Evolutionary conservation across 2,113 vertebrate genomes (phyloP), one percentile per base, ranked within the genome.

Genomic region (Nymphicus hollandicus): DNA sequence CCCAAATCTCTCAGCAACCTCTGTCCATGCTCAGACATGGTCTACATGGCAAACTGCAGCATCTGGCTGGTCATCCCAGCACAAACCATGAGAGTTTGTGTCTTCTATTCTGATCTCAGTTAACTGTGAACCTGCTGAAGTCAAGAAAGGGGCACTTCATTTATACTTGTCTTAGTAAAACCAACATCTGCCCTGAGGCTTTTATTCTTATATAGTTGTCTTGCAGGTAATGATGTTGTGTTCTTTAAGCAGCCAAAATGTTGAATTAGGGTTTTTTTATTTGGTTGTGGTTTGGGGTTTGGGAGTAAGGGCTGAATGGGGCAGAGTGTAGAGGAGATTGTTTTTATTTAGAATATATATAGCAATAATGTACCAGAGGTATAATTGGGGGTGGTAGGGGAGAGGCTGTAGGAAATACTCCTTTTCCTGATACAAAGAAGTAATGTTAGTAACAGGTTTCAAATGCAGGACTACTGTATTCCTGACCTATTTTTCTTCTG

Each of bases 251-350:
- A 81, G 31, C 3, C 5, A 5, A 71, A 93, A 60, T 71, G 14
- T 25, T 63, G 29, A 27, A 17, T 25, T 41, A n/a, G 9, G 64
- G 6, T 7, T 16, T 49, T 68, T 72, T 60, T 73, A 13, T 63
- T 64, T 37, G 6, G 2, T 50, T 66, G 20, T 47, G 17, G 14
- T 46, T 89, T 89, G 47, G 9, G 6, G 41, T 82, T 65, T 55
- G 33, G 6, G 37, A 35, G 33, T 58, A 35, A 58, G 8, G 5
- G 12, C 7, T 2, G 0, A 9, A 35, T 49, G 1, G 10, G 20
- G 3, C 2, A 33, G 20, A 56, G 7, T 10, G 5, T 47, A 68
- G 7, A 92, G 15, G 7, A 37, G 4, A 1, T 39, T 64, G 19
- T 77, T 87, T 44, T 44, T 81, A 52, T 88, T 79, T 60, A 72